Percentiles rank a stretch among this genome's conserved stretches.
These are phyloP conservation scores for Xyrichtys novacula DNA, from an alignment of 2,797 vertebrate genomes.

Conservation along the genomic window DNA sequence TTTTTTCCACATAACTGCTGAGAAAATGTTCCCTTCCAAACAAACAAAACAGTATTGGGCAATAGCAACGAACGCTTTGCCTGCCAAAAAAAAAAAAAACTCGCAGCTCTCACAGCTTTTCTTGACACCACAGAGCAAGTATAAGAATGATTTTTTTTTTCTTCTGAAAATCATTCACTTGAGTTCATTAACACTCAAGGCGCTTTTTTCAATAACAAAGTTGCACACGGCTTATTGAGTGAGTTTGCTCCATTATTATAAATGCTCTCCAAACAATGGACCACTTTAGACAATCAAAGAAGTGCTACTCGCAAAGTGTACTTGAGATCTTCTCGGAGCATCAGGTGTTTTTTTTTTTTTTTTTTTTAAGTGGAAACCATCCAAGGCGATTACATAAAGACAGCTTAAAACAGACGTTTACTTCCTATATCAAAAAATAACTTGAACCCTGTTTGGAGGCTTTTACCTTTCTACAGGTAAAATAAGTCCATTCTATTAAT, in stretches of 20 bases:
- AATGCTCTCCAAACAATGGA: slow-evolving; percentile 78
- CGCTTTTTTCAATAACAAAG: slow-evolving; percentile 76
- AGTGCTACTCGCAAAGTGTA: slow-evolving; percentile 77
- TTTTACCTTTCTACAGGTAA: slow-evolving; percentile 16
- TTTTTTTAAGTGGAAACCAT: slow-evolving; percentile 73
- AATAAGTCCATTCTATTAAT: slow-evolving; percentile 8
- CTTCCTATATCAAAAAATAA: slow-evolving; percentile 25
- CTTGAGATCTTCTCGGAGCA: slow-evolving; percentile 71
- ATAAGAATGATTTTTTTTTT: slow-evolving; percentile 49
- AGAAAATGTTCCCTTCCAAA: slow-evolving; percentile 23
- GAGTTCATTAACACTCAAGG: slow-evolving; percentile 68
- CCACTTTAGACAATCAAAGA: slow-evolving; percentile 80
- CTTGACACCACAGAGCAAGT: slow-evolving; percentile 29
- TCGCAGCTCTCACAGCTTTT: slow-evolving; percentile 30
- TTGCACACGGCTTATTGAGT: slow-evolving; percentile 61
- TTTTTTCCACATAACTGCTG: slow-evolving; percentile 11
- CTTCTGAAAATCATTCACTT: slow-evolving; percentile 60
- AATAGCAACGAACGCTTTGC: slow-evolving; percentile 4
- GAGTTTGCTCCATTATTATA: slow-evolving; percentile 74
- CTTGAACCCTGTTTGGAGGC: slow-evolving; percentile 6
- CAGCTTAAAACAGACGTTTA: slow-evolving; percentile 41
- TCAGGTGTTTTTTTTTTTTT: slow-evolving; percentile 74
- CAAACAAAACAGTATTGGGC: slow-evolving; percentile 21
- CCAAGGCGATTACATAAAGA: slow-evolving; percentile 65
- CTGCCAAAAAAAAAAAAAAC: slow-evolving; percentile 34